Percentiles rank a stretch among this genome's conserved stretches.
phyloP scores from a whole-genome alignment of 2,797 vertebrate species.

The Carduelis carduelis region DNA sequence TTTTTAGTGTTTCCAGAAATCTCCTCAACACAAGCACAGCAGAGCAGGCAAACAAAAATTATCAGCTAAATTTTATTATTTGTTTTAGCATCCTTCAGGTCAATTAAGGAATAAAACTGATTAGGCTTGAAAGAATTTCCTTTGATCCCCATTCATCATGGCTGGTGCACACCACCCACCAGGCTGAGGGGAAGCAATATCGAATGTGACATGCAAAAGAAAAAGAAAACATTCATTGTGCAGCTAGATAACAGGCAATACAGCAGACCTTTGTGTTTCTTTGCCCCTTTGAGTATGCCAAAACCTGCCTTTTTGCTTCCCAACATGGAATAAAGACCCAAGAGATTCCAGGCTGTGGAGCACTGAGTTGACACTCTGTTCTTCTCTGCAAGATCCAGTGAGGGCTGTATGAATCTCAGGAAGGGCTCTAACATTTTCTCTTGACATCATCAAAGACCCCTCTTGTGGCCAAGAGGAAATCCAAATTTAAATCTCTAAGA shows the following conservation, averaged over 20 bases:
- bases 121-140: neutral
- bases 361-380: neutral
- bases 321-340: neutral
- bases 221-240: neutral
- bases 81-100: neutral
- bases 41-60: neutral
- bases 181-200: neutral
- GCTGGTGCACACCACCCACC: neutral
- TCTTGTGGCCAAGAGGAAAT: neutral
- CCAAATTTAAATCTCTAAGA: neutral
- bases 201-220: neutral
- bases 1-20: neutral
- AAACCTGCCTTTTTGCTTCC: neutral
- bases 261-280: neutral
- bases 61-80: neutral
- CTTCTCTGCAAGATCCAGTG: neutral
- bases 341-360: neutral
- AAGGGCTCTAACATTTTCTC: neutral
- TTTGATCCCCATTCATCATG: neutral
- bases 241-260: fast-evolving
- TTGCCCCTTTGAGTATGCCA: neutral
- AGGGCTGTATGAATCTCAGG: neutral
- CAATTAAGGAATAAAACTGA: neutral
- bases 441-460: neutral
- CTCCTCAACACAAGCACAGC: neutral